A percentile compares a stretch with the other conserved stretches of the same genome.
phyloP scores from a whole-genome alignment of 1,140 invertebrate genomes.

The Bombus fervidus region DNA sequence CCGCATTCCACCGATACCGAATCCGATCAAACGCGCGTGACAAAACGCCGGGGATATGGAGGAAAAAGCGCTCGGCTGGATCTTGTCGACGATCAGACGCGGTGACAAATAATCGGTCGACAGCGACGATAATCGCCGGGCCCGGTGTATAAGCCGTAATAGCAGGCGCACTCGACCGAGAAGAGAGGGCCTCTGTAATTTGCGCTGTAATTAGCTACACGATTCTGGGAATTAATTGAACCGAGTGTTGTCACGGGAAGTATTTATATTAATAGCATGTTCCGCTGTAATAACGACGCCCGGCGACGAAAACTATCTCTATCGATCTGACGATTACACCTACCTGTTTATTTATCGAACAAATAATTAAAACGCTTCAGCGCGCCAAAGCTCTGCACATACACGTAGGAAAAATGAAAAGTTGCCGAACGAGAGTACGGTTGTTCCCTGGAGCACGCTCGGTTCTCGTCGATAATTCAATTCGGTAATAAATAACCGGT shows the following conservation, averaged over 20 bases:
- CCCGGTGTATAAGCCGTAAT: slow-evolving; percentile 23
- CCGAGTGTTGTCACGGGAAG: slow-evolving; percentile 39
- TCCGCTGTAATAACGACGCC: slow-evolving; percentile 2
- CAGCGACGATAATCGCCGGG: slow-evolving; percentile 52
- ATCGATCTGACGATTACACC: slow-evolving; percentile 11
- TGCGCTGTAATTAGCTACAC: slow-evolving; percentile 53
- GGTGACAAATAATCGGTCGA: slow-evolving; percentile 48
- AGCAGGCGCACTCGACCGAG: slow-evolving; percentile 34
- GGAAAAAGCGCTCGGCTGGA: slow-evolving; percentile 43
- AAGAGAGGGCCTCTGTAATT: slow-evolving; percentile 37
- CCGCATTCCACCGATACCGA: slow-evolving; percentile 49
- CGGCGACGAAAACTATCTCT: slow-evolving; percentile 17
- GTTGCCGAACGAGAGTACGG: not conserved
- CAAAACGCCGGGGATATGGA: slow-evolving; percentile 42
- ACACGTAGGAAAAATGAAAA: not conserved
- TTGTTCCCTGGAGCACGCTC: not conserved
- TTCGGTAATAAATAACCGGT: slow-evolving; percentile 40
- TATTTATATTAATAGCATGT: slow-evolving; percentile 50
- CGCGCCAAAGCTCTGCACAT: not conserved
- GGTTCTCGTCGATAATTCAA: slow-evolving; percentile 25
- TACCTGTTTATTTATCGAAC: slow-evolving; percentile 3
- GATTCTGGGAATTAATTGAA: slow-evolving; percentile 51
- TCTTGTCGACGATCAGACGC: slow-evolving; percentile 44
- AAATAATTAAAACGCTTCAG: slow-evolving; percentile 35
- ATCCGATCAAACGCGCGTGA: slow-evolving; percentile 53